phyloP scores from a whole-genome alignment of 2,113 vertebrate genomes.

The Pedionomus torquatus region DNA sequence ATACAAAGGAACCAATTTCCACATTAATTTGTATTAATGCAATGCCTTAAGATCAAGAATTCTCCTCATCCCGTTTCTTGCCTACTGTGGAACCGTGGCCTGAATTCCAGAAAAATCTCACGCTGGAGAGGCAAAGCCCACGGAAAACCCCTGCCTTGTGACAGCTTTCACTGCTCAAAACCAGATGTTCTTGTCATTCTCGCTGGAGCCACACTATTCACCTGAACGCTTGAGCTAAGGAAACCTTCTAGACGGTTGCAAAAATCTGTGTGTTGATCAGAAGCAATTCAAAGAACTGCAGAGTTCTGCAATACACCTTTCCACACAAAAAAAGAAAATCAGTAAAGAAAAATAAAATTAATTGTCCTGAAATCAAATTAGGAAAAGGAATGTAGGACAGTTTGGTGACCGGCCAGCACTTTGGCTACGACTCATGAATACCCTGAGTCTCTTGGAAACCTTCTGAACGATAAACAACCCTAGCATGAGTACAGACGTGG shows the following conservation, averaged over 20 bases:
- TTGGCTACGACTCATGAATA: background rate
- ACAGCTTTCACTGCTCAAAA: background rate
- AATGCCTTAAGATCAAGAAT: conserved; percentile 31
- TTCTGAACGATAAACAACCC: background rate
- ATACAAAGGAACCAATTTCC: conserved; percentile 57
- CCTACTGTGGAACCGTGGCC: background rate
- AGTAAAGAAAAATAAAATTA: background rate
- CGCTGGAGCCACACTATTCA: background rate
- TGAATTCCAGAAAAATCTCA: conserved; percentile 30
- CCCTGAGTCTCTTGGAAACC: background rate
- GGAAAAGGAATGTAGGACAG: background rate
- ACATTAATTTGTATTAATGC: conserved; percentile 52
- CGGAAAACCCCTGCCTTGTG: background rate
- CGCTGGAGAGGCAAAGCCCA: background rate
- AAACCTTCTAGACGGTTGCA: background rate
- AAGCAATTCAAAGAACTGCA: background rate
- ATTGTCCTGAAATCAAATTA: background rate
- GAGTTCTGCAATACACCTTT: background rate
- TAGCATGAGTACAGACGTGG: background rate
- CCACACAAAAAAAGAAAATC: background rate
- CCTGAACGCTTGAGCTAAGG: background rate
- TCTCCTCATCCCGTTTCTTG: background rate
- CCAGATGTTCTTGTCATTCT: background rate
- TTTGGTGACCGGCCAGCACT: background rate
- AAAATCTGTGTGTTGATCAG: background rate